Evolutionary conservation across 2,888 invertebrate genomes (phyloP).

Genomic region (Tetragnatha montana): DNA sequence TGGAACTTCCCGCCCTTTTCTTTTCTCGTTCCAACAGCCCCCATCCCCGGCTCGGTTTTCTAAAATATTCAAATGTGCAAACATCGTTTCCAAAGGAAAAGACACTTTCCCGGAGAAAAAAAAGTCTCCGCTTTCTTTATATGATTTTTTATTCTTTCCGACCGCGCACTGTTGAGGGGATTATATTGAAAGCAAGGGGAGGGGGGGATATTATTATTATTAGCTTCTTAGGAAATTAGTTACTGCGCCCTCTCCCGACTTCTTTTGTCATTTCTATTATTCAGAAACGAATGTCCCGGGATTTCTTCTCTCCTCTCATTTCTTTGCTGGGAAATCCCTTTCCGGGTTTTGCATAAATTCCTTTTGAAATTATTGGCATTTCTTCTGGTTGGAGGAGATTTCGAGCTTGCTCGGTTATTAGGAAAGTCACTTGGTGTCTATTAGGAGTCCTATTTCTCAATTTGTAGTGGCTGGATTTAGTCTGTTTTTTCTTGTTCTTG

Average conservation of each 20-base stretch:
- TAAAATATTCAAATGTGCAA: slow-evolving; percentile 58
- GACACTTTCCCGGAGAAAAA: slow-evolving; percentile 6
- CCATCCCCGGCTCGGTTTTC: slow-evolving; percentile 10
- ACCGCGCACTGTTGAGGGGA: slow-evolving; percentile 11
- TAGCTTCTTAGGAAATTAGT: slow-evolving; percentile 49
- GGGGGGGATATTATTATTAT: slow-evolving; percentile 10
- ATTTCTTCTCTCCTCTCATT: not conserved
- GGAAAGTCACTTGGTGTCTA: not conserved
- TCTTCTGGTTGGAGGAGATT: slow-evolving; percentile 16
- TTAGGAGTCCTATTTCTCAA: not conserved
- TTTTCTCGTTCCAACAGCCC: not conserved
- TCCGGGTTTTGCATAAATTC: slow-evolving; percentile 15
- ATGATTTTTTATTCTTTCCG: not conserved
- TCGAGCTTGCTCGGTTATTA: slow-evolving; percentile 1
- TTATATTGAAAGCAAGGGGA: slow-evolving; percentile 6
- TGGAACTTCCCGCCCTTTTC: not conserved
- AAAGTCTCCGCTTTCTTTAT: slow-evolving; percentile 10
- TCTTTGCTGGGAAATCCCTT: not conserved
- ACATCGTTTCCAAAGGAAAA: slow-evolving; percentile 27
- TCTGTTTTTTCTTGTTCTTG: not conserved
- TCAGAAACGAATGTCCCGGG: not conserved
- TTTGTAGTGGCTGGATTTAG: not conserved
- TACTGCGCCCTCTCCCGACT: not conserved
- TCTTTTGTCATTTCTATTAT: slow-evolving; percentile 40
- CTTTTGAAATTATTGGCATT: slow-evolving; percentile 31